These are phyloP conservation scores for Emys orbicularis DNA, from an alignment of 2,797 vertebrate species.

Conservation along the genomic window DNA sequence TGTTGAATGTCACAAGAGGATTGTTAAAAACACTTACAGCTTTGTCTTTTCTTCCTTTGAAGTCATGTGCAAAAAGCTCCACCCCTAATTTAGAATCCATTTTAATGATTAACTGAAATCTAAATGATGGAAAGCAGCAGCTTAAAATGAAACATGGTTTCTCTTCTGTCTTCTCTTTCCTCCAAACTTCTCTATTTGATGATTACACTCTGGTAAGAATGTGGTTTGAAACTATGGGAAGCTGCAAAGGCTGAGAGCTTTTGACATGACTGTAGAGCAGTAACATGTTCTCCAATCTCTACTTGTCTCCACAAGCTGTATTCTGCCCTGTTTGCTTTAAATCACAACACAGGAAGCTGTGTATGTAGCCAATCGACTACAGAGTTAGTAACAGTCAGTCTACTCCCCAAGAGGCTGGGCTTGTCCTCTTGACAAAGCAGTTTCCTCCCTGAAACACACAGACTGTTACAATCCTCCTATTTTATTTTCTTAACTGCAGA, in stretches of 20 bases:
- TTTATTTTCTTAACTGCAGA: neutral
- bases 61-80: constrained; percentile 15
- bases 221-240: constrained; percentile 43
- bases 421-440: neutral
- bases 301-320: neutral
- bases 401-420: constrained; percentile 23
- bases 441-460: neutral
- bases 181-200: constrained; percentile 52
- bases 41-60: constrained; percentile 62
- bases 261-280: neutral
- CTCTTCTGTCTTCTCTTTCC: constrained; percentile 9
- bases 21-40: constrained; percentile 72
- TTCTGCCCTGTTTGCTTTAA: constrained; percentile 80
- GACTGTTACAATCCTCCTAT: neutral
- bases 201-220: constrained; percentile 46
- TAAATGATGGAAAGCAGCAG: neutral
- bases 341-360: constrained; percentile 87
- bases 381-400: constrained; percentile 9
- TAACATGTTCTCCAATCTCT: constrained; percentile 27
- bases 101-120: neutral
- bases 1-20: neutral
- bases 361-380: constrained; percentile 79
- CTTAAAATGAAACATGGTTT: neutral
- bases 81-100: constrained; percentile 51
- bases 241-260: neutral